phyloP scores from a whole-genome alignment of 2,888 invertebrate genomes.

The Argyra leucocephala region DNA sequence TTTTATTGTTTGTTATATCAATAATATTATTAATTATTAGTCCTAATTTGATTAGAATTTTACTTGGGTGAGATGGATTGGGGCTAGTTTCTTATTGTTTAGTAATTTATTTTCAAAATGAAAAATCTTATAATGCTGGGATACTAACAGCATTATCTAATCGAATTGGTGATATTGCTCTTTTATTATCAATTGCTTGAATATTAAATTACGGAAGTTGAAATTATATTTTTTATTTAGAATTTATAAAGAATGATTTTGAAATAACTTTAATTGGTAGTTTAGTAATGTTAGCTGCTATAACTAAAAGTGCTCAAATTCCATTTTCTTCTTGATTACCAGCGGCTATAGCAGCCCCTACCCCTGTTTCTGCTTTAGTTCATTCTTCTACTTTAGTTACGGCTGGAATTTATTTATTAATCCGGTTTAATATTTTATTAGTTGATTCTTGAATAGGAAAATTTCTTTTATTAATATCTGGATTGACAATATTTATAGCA shows the following conservation, averaged over 20 bases:
- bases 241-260: too few relatives aligned
- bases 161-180: slow-evolving; percentile 52
- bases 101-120: slow-evolving; percentile 49
- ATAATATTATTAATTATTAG: slow-evolving; percentile 60
- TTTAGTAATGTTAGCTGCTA: too few relatives aligned
- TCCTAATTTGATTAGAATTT: slow-evolving; percentile 59
- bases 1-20: slow-evolving; percentile 56
- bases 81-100: slow-evolving; percentile 64
- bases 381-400: too few relatives aligned
- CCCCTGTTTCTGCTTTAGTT: too few relatives aligned
- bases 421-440: slow-evolving; percentile 55
- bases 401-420: slow-evolving; percentile 47
- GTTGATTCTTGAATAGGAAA: slow-evolving; percentile 40
- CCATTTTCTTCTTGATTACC: too few relatives aligned
- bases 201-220: slow-evolving; percentile 50
- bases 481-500: slow-evolving; percentile 53
- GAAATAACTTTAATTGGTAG: too few relatives aligned
- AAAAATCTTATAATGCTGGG: slow-evolving; percentile 58
- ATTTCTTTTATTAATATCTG: slow-evolving; percentile 48
- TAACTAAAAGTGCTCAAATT: too few relatives aligned
- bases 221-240: slow-evolving; percentile 8
- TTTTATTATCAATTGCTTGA: slow-evolving; percentile 53
- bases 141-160: slow-evolving; percentile 63
- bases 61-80: slow-evolving; percentile 64
- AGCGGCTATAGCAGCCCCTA: too few relatives aligned